Percentiles rank a stretch among this genome's conserved stretches.
phyloP scores from a whole-genome alignment of 2,888 invertebrate genomes.

The Coenonympha glycerion region DNA sequence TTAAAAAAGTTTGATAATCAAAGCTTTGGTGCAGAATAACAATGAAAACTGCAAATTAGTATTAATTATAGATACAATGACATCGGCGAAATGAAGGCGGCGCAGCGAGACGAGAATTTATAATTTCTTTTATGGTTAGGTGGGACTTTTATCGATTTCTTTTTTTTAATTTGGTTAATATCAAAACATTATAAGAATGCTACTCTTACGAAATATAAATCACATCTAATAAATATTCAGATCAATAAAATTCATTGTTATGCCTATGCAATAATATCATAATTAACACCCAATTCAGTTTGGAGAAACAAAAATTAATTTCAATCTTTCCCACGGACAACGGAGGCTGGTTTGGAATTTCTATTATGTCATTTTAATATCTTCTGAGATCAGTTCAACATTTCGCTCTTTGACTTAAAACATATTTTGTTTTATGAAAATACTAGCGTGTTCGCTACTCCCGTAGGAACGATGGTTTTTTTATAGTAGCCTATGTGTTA shows the following conservation, averaged over 20 bases:
- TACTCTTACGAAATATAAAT: neutral
- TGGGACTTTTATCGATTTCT: slow-evolving; percentile 11
- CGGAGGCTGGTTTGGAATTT: neutral
- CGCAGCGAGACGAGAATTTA: slow-evolving; percentile 56
- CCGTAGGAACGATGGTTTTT: no score
- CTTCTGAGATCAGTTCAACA: neutral
- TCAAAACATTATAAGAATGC: neutral
- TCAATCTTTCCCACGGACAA: neutral
- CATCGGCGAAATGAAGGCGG: slow-evolving; percentile 51
- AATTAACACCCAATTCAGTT: neutral
- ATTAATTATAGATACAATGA: slow-evolving; percentile 70
- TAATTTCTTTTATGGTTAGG: slow-evolving; percentile 39
- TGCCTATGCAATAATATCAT: neutral
- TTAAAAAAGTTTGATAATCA: slow-evolving; percentile 52
- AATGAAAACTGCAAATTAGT: slow-evolving; percentile 70
- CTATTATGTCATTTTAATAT: neutral
- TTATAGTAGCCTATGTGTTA: no score
- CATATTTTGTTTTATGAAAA: neutral
- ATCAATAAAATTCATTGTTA: neutral
- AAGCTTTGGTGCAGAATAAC: slow-evolving; percentile 55
- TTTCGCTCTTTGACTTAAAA: neutral
- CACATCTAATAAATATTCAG: neutral
- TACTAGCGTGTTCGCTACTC: no score
- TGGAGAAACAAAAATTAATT: neutral
- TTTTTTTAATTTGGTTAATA: neutral